These are phyloP conservation scores for Oenanthe oenanthe DNA, from an alignment of 2,113 vertebrate species.

Conservation along the genomic window DNA sequence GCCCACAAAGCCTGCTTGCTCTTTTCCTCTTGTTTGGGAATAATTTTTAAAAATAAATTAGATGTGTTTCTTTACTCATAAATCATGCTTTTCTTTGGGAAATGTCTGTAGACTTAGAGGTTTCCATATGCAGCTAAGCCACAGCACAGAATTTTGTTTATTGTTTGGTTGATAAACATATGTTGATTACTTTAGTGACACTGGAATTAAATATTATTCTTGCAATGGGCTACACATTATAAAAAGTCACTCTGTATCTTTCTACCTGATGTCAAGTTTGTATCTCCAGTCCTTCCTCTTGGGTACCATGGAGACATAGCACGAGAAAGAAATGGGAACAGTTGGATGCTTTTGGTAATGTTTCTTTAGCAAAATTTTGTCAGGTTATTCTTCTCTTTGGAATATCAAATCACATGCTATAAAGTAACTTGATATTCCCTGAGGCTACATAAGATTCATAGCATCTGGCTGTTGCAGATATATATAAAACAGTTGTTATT, in stretches of 20 bases:
- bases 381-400: constrained; percentile 48
- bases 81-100: background rate
- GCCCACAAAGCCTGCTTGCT: background rate
- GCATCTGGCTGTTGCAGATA: background rate
- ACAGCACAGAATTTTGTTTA: background rate
- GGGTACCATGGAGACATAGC: background rate
- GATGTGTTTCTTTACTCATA: background rate
- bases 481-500: background rate
- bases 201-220: background rate
- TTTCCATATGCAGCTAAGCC: background rate
- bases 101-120: background rate
- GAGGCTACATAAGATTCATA: background rate
- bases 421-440: background rate
- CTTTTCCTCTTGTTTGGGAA: background rate
- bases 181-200: background rate
- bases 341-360: background rate
- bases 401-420: constrained; percentile 30
- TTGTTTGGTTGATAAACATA: background rate
- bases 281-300: background rate
- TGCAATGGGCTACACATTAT: background rate
- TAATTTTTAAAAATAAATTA: background rate
- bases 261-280: background rate
- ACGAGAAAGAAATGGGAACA: background rate
- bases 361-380: constrained; percentile 36
- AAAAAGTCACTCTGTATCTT: background rate